Base-by-base conservation (phyloP, 30 jellyfish, hydroid and myxozoan genomes). In the Aurelia sp. region DNA sequence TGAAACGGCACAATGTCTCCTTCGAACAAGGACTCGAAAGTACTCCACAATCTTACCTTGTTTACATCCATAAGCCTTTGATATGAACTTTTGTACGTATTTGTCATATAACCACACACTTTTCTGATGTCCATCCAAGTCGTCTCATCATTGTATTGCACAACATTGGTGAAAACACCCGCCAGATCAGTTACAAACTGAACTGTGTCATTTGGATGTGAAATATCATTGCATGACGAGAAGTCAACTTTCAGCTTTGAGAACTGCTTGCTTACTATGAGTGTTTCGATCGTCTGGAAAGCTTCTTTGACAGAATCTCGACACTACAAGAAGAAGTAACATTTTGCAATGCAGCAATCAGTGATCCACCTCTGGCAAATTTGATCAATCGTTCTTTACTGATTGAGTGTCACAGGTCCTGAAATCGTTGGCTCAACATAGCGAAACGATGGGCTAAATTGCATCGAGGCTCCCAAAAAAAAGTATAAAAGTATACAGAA, bases 141-240 rank as follows among this genome's bases (percentile, higher is more conserved):
- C 20, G 78, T 78, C 37, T 87, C 96, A 62, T 87, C 86, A 68
- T 87, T 87, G 37, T 87, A 87, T 51, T 87, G 96, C 22, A 87
- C 96, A 0, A 77, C 88, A 19, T 67, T 67, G 18, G 86, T 87
- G 79, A 87, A 87, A 11, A 87, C 84, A 66, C 89, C 89, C 0
- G 96, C 91, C 6, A 87, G 52, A 33, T 87, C 84, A 18, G 37
- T 72, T 12, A 69, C 87, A 59, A 87, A 87, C 78, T 71, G 88
- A 15, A 78, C 52, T 16, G 96, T 73, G 21, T 77, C 96, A 59
- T 87, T 87, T 31, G 88, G 89, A 48, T 47, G 68, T 13, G 96
- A 87, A n/a, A 87, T 87, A 62, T 77, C 91, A 55, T 78, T 78
- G 50, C 96, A 87, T 3, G 96, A 87, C 0, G 76, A 59, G 62